A percentile compares a stretch with the other conserved stretches of the same genome.
phyloP scores from a whole-genome alignment of 92 coral and sea anemone species.

The Nematostella vectensis region DNA sequence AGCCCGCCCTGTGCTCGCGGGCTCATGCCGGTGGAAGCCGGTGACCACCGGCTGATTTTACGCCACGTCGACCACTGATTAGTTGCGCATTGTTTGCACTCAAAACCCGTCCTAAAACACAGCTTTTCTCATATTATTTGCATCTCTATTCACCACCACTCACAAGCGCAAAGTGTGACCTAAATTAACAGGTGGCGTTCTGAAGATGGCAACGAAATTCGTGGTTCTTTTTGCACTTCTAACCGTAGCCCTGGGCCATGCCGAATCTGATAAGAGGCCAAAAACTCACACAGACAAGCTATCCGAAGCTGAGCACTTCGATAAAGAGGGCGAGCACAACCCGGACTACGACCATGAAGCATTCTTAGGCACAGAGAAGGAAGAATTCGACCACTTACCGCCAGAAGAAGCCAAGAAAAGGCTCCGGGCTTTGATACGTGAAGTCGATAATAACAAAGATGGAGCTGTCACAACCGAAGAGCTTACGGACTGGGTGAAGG shows the following conservation, averaged over 20 bases:
- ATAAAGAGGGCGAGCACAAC: conserved; percentile 66
- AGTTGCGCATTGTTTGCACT: neutral
- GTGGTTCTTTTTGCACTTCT: conserved; percentile 6
- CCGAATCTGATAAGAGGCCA: conserved; percentile 19
- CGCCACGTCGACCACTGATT: neutral
- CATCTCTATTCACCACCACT: neutral
- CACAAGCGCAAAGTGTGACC: too few species aligned
- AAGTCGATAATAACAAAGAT: conserved; percentile 77
- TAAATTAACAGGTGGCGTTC: too few species aligned
- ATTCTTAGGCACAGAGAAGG: conserved; percentile 84
- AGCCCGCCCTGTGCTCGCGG: neutral
- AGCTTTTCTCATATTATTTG: neutral
- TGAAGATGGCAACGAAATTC: neutral
- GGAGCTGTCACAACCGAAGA: conserved; percentile 71
- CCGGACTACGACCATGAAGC: conserved; percentile 95
- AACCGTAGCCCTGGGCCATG: conserved; percentile 13
- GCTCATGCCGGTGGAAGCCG: neutral
- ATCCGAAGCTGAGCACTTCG: conserved; percentile 70
- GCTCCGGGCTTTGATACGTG: conserved; percentile 37
- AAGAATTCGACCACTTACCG: conserved; percentile 81
- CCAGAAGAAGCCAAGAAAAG: conserved; percentile 92
- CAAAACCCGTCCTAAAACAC: neutral
- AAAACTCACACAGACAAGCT: conserved; percentile 49
- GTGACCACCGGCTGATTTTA: neutral
- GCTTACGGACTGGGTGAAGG: conserved; percentile 79